Conservation (phyloP, 2,113 vertebrate species). For the Thermophis baileyi region DNA sequence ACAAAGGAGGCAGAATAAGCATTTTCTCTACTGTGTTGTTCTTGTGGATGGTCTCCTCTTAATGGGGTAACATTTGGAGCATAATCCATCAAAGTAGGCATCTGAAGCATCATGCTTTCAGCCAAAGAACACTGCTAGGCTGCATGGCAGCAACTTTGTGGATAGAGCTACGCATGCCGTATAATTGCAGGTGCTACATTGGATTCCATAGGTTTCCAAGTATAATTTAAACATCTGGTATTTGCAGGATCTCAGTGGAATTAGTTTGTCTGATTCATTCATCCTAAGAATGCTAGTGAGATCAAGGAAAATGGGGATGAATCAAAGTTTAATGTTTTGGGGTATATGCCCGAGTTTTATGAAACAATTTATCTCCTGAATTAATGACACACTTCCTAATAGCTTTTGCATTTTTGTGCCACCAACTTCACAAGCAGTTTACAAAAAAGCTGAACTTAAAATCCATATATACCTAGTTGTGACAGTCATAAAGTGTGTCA, state of each 20-base stretch:
- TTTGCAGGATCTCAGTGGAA: neutral
- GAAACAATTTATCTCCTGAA: neutral
- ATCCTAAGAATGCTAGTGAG: neutral
- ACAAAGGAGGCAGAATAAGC: neutral
- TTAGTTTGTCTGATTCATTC: neutral
- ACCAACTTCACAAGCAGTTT: neutral
- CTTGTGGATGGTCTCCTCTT: neutral
- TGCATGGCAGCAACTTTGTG: neutral
- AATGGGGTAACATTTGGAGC: neutral
- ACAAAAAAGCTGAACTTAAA: neutral
- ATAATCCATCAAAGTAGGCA: neutral
- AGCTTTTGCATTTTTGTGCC: neutral
- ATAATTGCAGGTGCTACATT: neutral
- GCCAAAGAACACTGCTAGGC: neutral
- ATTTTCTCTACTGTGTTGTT: neutral
- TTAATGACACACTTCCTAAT: neutral
- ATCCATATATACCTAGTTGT: neutral
- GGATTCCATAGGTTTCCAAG: neutral
- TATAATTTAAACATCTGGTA: neutral
- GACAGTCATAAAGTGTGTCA: neutral
- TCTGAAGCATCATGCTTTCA: neutral
- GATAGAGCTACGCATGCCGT: neutral
- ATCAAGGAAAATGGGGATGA: neutral
- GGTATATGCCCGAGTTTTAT: neutral
- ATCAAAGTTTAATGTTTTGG: neutral